Conservation (phyloP, 2,888 invertebrate genomes). For the Spilarctia lutea region DNA sequence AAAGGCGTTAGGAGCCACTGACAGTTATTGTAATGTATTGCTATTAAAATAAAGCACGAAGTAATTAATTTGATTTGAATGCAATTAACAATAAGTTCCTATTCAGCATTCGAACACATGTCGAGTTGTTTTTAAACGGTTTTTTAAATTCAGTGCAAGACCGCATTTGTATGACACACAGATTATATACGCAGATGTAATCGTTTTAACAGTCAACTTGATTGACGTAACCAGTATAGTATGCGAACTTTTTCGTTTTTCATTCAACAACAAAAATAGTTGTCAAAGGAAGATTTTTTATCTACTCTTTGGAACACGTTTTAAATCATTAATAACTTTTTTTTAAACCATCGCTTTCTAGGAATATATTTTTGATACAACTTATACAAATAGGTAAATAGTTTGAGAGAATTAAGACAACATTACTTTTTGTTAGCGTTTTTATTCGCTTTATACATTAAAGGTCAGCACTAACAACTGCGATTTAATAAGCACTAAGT, state of each 20-base stretch:
- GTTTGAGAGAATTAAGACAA: not conserved
- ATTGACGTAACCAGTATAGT: slow-evolving; percentile 4
- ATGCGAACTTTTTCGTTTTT: not conserved
- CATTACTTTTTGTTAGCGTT: not conserved
- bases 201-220: slow-evolving; percentile 31
- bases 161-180: not conserved
- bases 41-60: not conserved
- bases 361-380: not conserved
- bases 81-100: slow-evolving; percentile 14
- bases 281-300: not conserved
- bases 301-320: not conserved
- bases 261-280: too few relatives aligned
- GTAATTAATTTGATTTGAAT: not conserved
- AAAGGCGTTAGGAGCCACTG: not conserved
- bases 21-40: too few relatives aligned
- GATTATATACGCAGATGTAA: slow-evolving; percentile 44
- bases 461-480: too few relatives aligned
- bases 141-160: slow-evolving; percentile 3
- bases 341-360: not conserved
- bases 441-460: not conserved
- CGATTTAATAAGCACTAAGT: too few relatives aligned
- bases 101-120: not conserved
- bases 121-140: too few relatives aligned
- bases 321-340: too few relatives aligned
- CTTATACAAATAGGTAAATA: too few relatives aligned